Conservation (phyloP, 2,113 vertebrate genomes). For the Alligator sinensis region DNA sequence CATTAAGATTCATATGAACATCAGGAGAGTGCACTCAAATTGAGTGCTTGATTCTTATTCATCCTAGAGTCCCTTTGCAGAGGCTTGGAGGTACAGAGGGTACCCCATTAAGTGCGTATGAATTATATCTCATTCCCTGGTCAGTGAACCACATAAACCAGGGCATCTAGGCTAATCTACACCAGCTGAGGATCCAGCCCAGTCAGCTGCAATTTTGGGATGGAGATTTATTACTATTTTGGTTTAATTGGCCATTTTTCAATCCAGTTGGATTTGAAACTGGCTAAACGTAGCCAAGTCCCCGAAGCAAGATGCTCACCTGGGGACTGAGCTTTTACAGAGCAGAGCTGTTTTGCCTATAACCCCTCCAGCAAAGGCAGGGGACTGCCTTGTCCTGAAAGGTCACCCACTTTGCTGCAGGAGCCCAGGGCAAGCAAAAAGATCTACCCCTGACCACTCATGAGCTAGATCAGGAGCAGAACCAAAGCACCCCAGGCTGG, state of each 20-base stretch:
- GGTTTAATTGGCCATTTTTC: not conserved
- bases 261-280: not conserved
- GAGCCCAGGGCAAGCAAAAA: no score
- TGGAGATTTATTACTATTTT: not conserved
- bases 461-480: no score
- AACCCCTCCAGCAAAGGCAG: no score
- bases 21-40: not conserved
- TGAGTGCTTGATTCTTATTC: not conserved
- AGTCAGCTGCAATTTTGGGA: not conserved
- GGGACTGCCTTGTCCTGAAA: no score
- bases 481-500: no score
- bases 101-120: not conserved
- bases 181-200: not conserved
- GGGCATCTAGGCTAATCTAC: not conserved
- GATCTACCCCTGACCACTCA: no score
- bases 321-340: not conserved
- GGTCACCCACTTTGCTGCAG: no score
- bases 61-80: not conserved
- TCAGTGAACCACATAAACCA: not conserved
- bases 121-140: not conserved
- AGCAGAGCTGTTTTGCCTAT: not conserved
- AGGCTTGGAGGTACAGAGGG: not conserved
- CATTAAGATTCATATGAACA: rapidly evolving
- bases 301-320: not conserved
- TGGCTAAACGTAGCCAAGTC: not conserved